Conservation (phyloP, 2,797 vertebrate species). For the Pygocentrus nattereri region DNA sequence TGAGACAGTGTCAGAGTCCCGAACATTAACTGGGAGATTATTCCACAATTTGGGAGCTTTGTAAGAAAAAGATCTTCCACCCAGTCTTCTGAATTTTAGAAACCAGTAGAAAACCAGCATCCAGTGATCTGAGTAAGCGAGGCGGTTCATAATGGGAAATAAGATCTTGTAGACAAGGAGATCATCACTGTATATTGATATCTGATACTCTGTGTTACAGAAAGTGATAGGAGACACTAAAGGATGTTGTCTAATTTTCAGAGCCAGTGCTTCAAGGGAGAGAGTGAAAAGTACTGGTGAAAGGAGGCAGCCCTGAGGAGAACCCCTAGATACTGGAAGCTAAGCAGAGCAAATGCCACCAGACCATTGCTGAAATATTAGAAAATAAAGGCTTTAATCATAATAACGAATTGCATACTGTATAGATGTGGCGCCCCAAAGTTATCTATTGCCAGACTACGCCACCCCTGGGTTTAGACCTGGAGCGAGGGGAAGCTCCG, state of each 20-base stretch:
- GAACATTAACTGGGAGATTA: too few relatives aligned
- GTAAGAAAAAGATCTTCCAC: too few relatives aligned
- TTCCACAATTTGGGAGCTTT: too few relatives aligned
- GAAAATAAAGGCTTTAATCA: constrained; percentile 12
- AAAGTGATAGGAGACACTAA: not conserved
- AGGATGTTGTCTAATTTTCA: constrained; percentile 4
- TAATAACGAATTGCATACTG: not conserved
- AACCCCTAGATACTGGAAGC: constrained; percentile 13
- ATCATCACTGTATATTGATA: constrained; percentile 9
- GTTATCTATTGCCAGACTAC: too few relatives aligned
- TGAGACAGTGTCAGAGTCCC: too few relatives aligned
- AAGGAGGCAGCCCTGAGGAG: constrained; percentile 29
- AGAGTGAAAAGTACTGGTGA: constrained; percentile 3
- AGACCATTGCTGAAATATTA: constrained; percentile 18
- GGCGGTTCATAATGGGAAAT: too few relatives aligned
- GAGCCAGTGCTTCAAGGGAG: constrained; percentile 30
- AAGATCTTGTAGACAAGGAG: constrained; percentile 13
- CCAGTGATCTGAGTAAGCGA: too few relatives aligned
- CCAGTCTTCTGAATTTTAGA: too few relatives aligned
- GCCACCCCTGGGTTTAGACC: too few relatives aligned
- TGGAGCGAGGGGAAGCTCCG: too few relatives aligned
- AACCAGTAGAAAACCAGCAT: too few relatives aligned
- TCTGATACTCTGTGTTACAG: constrained; percentile 9
- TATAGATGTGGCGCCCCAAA: too few relatives aligned
- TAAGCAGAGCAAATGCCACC: not conserved